Base-by-base conservation (phyloP, 2,113 vertebrate species). In the Reinhardtius hippoglossoides region DNA sequence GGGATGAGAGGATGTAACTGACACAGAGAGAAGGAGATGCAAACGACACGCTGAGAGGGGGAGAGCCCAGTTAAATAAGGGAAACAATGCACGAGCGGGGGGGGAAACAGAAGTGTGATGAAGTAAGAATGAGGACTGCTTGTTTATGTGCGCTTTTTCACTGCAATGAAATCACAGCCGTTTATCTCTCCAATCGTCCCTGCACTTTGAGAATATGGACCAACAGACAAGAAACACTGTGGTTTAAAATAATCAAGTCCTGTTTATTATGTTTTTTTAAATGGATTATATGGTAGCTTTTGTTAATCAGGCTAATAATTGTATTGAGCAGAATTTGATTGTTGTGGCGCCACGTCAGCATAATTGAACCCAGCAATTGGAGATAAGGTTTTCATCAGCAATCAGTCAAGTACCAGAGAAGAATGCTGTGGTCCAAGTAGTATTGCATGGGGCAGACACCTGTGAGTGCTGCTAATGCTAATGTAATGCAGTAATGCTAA, bases 1-100 rank as follows among this genome's bases (percentile, higher is more conserved):
- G 21, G 58, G 55, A 74, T 61, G 27, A 82, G 69, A 76, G 61
- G 76, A 71, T 58, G 5, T 23, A 67, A 71, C 46, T 74, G 74
- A 78, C 76, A 72, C n/a, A 13, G 63, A 72, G 27, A 58, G 44
- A 52, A 26, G 60, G 52, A 71, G 44, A 82, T 57, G 48, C 37
- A 62, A 56, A 57, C 44, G 54, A 77, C 21, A 23, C 35, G 7
- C 27, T 5, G 23, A 18, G 37, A 86, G 57, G 20, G 23, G 35
- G 16, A 64, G 61, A 65, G 65, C 31, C 48, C 72, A 70, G 74
- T 44, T 59, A 48, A 57, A 67, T 10, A 10, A 69, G 42, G 52
- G 26, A 64, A 55, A 31, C 56, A 67, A 44, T 42, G 23, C 27
- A 62, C 46, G 46, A 46, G 67, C 12, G 48, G 37, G 40, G 67